Evolutionary conservation across 2,797 vertebrate genomes (phyloP), one percentile per base, ranked within the genome.

Genomic region (Enteromius radiatus): DNA sequence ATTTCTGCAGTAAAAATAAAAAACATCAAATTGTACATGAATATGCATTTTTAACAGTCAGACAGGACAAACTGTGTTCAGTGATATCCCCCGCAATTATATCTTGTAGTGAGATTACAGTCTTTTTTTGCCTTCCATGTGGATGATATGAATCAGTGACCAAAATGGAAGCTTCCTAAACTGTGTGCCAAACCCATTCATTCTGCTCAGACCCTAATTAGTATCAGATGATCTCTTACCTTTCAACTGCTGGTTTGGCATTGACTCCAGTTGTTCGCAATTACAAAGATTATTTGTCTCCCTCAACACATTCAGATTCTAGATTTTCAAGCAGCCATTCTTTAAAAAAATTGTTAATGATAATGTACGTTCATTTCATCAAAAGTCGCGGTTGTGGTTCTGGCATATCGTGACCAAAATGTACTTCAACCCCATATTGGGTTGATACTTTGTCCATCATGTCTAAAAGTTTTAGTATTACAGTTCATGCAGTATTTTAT

Each of bases 151-250:
- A 78, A 86, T 83, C 36, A 77, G 65, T 73, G 81, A 85, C 83
- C 73, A 70, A 71, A 84, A 82, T 64, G 81, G 69, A 82, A 69
- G 83, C 73, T 81, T 76, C 71, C 71, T 80, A 49, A 79, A 64
- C 31, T 45, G 9, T 19, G 41, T 78, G 81, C 85, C 87, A 88
- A 86, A 80, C 65, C 64, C 49, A 45, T 21, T 23, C 63, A 63
- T 88, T 79, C 71, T 78, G 45, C 69, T 59, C 41, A 82, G 69
- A 67, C 80, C 17, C 41, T 84, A 83, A 86, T 87, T 84, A 86
- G 86, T 84, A 56, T 85, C 87, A 86, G 74, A 81, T 83, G 82
- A 88, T 78, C 80, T 81, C 86, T 80, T 87, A 87, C 84, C 77
- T 87, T 83, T 83, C 73, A 84, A 59, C 77, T 67, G 74, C 76